Percentiles rank a stretch among this genome's conserved stretches.
Conservation (phyloP, 2,797 vertebrate species). For the Apogon hyalosoma region DNA sequence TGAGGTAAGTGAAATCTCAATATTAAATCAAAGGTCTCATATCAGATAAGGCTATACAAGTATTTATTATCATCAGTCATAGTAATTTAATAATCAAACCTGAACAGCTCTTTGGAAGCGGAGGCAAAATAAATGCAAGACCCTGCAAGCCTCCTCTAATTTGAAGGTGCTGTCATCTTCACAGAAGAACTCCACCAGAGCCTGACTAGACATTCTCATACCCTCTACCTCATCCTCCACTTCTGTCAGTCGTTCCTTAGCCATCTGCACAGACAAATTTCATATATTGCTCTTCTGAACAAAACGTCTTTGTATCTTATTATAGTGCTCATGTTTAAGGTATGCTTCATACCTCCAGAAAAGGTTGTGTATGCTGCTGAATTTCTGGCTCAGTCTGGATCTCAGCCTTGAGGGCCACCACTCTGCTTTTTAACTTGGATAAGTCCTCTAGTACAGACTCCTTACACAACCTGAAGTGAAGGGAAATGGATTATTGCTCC, state of each 20-base stretch:
- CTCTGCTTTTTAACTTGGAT: conserved; percentile 81
- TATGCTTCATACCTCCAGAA: conserved; percentile 80
- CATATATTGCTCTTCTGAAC: conserved; percentile 3
- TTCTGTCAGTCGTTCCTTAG: conserved; percentile 82
- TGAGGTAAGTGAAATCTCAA: not conserved
- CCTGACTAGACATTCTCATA: conserved; percentile 83
- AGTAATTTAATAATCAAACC: conserved; percentile 61
- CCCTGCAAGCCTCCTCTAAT: conserved; percentile 84
- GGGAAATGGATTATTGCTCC: not conserved
- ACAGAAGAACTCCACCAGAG: conserved; percentile 87
- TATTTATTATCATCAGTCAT: not conserved
- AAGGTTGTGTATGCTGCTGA: conserved; percentile 78
- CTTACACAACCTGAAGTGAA: conserved; percentile 81
- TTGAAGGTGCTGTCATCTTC: conserved; percentile 86
- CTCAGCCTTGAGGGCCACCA: conserved; percentile 73
- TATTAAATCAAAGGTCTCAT: no score
- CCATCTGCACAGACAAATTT: conserved; percentile 68
- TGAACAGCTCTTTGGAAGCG: conserved; percentile 86
- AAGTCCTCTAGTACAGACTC: conserved; percentile 86
- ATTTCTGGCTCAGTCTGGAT: conserved; percentile 79
- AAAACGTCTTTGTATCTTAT: not conserved
- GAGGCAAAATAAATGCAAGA: conserved; percentile 84
- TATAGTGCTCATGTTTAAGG: not conserved
- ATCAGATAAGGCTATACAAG: not conserved
- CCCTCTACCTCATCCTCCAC: conserved; percentile 83